These are phyloP conservation scores for Pseudochromis fuscus DNA, from an alignment of 2,797 vertebrate species.

Conservation along the genomic window DNA sequence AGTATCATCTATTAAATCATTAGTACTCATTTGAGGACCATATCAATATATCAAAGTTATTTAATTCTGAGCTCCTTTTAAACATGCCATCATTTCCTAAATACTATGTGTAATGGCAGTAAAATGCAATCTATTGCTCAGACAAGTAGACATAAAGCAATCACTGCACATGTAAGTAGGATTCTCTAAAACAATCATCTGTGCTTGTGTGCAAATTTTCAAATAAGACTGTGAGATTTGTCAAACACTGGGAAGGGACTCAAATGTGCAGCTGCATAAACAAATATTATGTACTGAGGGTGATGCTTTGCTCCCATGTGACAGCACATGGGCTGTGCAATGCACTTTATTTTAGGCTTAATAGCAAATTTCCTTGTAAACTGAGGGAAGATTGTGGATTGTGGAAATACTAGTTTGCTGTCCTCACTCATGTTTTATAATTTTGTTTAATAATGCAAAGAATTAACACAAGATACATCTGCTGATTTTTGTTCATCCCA, in stretches of 20 bases:
- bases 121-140: conserved; percentile 6
- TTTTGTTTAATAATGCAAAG: conserved; percentile 12
- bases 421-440: background rate
- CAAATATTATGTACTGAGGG: conserved; percentile 23
- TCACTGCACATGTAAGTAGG: background rate
- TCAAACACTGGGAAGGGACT: background rate
- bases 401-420: background rate
- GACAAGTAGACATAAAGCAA: conserved; percentile 2
- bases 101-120: conserved; percentile 25
- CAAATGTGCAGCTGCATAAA: conserved; percentile 32
- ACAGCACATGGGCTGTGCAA: background rate
- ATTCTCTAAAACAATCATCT: conserved; percentile 16
- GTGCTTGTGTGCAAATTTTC: conserved; percentile 19
- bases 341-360: background rate
- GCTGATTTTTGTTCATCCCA: background rate
- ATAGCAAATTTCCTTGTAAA: background rate
- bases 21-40: conserved; percentile 25
- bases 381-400: background rate
- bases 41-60: conserved; percentile 31
- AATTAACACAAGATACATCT: background rate
- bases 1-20: conserved; percentile 41
- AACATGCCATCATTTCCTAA: conserved; percentile 30
- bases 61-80: conserved; percentile 23
- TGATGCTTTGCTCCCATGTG: conserved; percentile 20
- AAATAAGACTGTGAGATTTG: conserved; percentile 11